Conservation (phyloP, 2,113 vertebrate species). For the Campylomormyrus numenius region DNA sequence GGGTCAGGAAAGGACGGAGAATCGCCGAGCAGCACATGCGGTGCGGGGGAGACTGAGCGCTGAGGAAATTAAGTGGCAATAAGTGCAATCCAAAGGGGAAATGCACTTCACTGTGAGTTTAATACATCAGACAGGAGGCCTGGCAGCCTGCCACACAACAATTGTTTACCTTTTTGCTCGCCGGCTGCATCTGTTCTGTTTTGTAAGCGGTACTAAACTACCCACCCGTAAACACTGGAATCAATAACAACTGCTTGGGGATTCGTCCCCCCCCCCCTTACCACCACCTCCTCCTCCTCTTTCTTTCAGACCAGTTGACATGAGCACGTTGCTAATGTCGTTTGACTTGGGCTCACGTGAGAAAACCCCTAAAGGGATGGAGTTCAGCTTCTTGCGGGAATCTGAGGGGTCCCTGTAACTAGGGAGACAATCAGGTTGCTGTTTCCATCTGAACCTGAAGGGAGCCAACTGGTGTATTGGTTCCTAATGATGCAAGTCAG, state of each 20-base stretch:
- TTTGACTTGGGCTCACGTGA: constrained; percentile 42
- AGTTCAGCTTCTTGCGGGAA: neutral
- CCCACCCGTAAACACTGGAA: constrained; percentile 83
- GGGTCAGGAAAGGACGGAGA: constrained; percentile 81
- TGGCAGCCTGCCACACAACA: constrained; percentile 93
- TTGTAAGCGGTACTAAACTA: constrained; percentile 97
- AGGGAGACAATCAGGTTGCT: neutral
- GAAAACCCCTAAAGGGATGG: neutral
- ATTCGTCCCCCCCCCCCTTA: constrained; percentile 57
- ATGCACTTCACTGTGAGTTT: constrained; percentile 93
- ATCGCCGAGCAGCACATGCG: constrained; percentile 70
- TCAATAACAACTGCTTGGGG: constrained; percentile 97
- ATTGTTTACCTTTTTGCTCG: constrained; percentile 99
- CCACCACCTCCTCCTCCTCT: constrained; percentile 47
- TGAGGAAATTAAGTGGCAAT: constrained; percentile 98
- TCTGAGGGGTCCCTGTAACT: neutral
- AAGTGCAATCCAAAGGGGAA: constrained; percentile 95
- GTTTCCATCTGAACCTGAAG: neutral
- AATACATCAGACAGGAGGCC: constrained; percentile 87
- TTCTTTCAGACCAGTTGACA: constrained; percentile 55
- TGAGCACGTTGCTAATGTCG: constrained; percentile 55
- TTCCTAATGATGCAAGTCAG: neutral
- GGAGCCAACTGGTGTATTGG: neutral
- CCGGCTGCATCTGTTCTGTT: constrained; percentile 98
- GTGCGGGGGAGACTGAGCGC: constrained; percentile 63